These are phyloP conservation scores for Erynnis tages DNA, from an alignment of 2,888 invertebrate genomes.

Conservation along the genomic window DNA sequence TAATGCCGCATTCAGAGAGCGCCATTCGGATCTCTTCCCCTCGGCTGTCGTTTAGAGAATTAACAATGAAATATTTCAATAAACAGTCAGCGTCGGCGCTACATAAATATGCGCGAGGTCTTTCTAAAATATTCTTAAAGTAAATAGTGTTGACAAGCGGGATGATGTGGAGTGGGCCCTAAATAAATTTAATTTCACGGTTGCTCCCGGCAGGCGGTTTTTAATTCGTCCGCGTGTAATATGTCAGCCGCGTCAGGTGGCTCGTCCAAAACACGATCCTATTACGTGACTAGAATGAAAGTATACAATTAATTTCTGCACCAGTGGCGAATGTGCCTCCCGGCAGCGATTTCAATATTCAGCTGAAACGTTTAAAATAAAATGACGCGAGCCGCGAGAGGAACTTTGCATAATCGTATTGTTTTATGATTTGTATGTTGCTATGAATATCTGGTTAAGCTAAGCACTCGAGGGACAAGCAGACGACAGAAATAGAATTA, in stretches of 20 bases:
- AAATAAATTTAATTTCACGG: conserved; percentile 79
- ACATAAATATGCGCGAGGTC: conserved; percentile 72
- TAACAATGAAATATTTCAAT: conserved; percentile 80
- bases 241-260: conserved; percentile 54
- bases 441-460: conserved; percentile 36
- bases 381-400: not conserved
- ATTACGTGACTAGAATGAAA: conserved; percentile 54
- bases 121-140: conserved; percentile 75
- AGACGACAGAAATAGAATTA: conserved; percentile 43
- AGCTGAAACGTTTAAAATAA: not conserved
- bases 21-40: conserved; percentile 60
- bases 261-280: conserved; percentile 46
- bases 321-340: conserved; percentile 28
- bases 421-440: conserved; percentile 30
- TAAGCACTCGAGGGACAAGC: conserved; percentile 39
- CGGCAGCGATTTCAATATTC: conserved; percentile 13
- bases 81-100: conserved; percentile 64
- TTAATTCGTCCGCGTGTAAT: conserved; percentile 63
- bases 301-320: conserved; percentile 51
- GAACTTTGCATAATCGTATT: conserved; percentile 11
- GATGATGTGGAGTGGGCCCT: conserved; percentile 68
- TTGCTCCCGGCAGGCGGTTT: conserved; percentile 50
- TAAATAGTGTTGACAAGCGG: conserved; percentile 71
- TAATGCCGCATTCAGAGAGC: conserved; percentile 61
- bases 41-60: conserved; percentile 65